phyloP scores from a whole-genome alignment of 1,140 invertebrate genomes.

The Lasioglossum albipes region DNA sequence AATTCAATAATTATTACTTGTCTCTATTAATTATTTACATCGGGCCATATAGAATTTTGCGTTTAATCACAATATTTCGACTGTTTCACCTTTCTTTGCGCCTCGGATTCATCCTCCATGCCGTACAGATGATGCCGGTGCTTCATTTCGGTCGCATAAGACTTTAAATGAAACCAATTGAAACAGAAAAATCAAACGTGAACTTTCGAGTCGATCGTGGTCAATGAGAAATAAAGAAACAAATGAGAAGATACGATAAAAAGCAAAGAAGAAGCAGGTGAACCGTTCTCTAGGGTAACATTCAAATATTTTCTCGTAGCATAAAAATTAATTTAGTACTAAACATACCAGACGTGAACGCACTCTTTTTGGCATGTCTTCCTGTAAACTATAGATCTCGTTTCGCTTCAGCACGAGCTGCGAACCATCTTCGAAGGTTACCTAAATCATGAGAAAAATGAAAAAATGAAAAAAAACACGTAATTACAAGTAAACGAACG shows the following conservation, averaged over 20 bases:
- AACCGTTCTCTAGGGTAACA: slow-evolving; percentile 7
- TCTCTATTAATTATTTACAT: slow-evolving; percentile 57
- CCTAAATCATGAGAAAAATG: slow-evolving; percentile 64
- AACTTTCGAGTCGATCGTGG: slow-evolving; percentile 14
- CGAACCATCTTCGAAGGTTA: slow-evolving; percentile 80
- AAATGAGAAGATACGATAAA: slow-evolving; percentile 47
- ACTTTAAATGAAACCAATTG: slow-evolving; percentile 74
- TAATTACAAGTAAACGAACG: slow-evolving; percentile 14
- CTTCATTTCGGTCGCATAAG: slow-evolving; percentile 81
- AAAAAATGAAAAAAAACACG: neutral
- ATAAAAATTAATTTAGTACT: slow-evolving; percentile 59
- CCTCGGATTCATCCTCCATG: slow-evolving; percentile 71
- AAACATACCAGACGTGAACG: slow-evolving; percentile 80
- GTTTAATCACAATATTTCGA: slow-evolving; percentile 64
- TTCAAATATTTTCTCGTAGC: slow-evolving; percentile 5
- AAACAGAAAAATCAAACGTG: slow-evolving; percentile 68
- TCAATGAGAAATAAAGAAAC: slow-evolving; percentile 24
- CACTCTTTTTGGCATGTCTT: slow-evolving; percentile 80
- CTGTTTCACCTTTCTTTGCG: slow-evolving; percentile 75
- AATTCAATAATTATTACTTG: slow-evolving; percentile 25
- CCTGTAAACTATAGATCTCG: slow-evolving; percentile 78
- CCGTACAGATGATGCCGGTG: slow-evolving; percentile 81
- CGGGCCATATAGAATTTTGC: slow-evolving; percentile 9
- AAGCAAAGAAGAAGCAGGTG: slow-evolving; percentile 41
- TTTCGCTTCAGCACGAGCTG: slow-evolving; percentile 75